Base-by-base conservation (phyloP, 2,797 vertebrate genomes). In the Mormyrops boulengeri region DNA sequence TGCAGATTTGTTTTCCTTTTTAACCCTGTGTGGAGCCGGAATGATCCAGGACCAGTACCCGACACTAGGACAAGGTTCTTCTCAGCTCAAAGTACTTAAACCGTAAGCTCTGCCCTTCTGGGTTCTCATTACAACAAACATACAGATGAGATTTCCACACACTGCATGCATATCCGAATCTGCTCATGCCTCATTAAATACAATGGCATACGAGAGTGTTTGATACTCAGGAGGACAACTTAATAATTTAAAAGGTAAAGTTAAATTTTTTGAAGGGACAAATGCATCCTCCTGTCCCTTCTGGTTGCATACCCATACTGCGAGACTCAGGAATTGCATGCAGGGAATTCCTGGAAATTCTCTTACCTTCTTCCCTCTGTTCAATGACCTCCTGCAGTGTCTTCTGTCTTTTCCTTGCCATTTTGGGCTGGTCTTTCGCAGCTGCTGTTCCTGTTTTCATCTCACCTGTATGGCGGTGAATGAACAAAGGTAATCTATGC, bases 321-420 rank as follows among this genome's bases (percentile, higher is more conserved):
- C 6, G 41, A 19, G 19, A 11, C 44, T 89, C 17, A 6, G 55
- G 19, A 60, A 60, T 60, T 60, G 55, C 55, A 22, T 60, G n/a
- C n/a, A 0, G 55, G 55, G 2, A 60, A 22, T 85, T 44, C 30
- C 34, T 7, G 47, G 14, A 4, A 85, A 22, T 12, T 7, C 84
- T 85, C 91, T 91, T 80, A 97, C 96, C 95, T 6, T 93, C 90
- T 34, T 94, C 92, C 12, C 34, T 89, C 85, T 93, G 92, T 34
- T 90, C 89, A 17, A 91, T 87, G 49, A 17, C 89, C 88, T 96
- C 95, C 38, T 88, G 22, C 1, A 91, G 41, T 0, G 84, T 92
- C 90, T 94, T 95, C 89, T 90, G 94, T 88, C 93, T 95, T 91
- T 96, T 96, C 57, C 88, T 89, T 53, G 38, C 7, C 0, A 50